These are phyloP conservation scores for Anas bahamensis DNA, from an alignment of 2,797 vertebrate genomes.

Conservation along the genomic window DNA sequence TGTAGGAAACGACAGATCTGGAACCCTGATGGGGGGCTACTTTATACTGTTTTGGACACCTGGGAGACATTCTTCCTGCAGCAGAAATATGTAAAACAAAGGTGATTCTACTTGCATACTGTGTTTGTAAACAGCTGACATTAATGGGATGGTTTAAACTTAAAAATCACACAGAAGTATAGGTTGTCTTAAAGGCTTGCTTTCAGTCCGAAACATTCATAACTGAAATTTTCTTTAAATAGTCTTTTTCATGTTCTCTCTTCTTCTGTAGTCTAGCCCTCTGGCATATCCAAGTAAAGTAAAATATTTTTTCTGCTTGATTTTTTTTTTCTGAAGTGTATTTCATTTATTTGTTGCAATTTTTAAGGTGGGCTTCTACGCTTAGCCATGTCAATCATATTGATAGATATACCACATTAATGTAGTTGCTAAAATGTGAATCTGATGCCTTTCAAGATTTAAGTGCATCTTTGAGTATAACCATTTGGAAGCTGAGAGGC, in stretches of 20 bases:
- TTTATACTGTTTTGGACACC: slow-evolving; percentile 78
- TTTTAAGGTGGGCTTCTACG: neutral
- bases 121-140: slow-evolving; percentile 44
- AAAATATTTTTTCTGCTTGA: neutral
- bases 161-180: neutral
- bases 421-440: neutral
- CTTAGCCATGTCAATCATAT: neutral
- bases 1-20: slow-evolving; percentile 83
- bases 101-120: neutral
- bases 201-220: neutral
- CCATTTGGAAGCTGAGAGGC: neutral
- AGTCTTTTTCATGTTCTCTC: neutral
- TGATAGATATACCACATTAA: neutral
- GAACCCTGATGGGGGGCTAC: slow-evolving; percentile 79
- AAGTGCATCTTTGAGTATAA: neutral
- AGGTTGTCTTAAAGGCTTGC: neutral
- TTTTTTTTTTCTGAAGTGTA: neutral
- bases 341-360: neutral
- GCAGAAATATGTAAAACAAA: slow-evolving; percentile 26
- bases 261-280: neutral
- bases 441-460: neutral
- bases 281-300: neutral
- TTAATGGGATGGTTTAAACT: neutral
- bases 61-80: slow-evolving; percentile 63
- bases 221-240: neutral